Percentiles rank a stretch among this genome's conserved stretches.
Conservation (phyloP, 2,888 invertebrate genomes). For the Spisula subtruncata region DNA sequence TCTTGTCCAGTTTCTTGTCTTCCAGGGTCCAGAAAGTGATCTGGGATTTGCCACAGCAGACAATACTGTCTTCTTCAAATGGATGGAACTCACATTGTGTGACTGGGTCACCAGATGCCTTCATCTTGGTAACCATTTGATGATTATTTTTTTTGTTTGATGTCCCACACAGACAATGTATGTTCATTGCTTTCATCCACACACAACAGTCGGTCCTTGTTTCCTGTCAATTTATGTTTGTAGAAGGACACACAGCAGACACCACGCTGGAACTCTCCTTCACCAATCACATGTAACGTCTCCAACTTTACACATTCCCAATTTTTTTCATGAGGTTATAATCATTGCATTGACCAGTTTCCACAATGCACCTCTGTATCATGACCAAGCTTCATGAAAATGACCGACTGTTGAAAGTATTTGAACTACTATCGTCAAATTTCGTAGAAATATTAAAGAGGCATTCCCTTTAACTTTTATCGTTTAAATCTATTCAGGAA, state of each 20-base stretch:
- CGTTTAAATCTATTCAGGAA: too few relatives aligned
- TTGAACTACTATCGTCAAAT: too few relatives aligned
- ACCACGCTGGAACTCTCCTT: conserved; percentile 94
- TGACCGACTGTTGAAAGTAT: too few relatives aligned
- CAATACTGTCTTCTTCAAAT: conserved; percentile 94
- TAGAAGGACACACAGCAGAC: conserved; percentile 95
- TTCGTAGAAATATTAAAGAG: too few relatives aligned
- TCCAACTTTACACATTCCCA: conserved; percentile 97
- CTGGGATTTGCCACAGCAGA: conserved; percentile 97
- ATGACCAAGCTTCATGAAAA: too few relatives aligned
- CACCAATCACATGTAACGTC: conserved; percentile 94
- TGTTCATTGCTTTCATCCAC: conserved; percentile 97
- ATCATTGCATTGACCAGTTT: too few relatives aligned
- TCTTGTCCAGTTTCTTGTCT: conserved; percentile 93
- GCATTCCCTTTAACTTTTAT: too few relatives aligned
- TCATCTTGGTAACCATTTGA: conserved; percentile 90
- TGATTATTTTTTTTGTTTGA: conserved; percentile 93
- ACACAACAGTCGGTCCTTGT: conserved; percentile 88
- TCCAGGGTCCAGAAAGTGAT: conserved; percentile 97
- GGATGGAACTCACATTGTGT: conserved; percentile 97
- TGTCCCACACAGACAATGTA: conserved; percentile 96
- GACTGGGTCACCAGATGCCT: conserved; percentile 97
- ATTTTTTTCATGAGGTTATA: conserved; percentile 95
- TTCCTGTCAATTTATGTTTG: conserved; percentile 90
- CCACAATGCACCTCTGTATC: too few relatives aligned